Evolutionary conservation across 2,797 vertebrate genomes (phyloP).

Genomic region (Rallus crepitans): DNA sequence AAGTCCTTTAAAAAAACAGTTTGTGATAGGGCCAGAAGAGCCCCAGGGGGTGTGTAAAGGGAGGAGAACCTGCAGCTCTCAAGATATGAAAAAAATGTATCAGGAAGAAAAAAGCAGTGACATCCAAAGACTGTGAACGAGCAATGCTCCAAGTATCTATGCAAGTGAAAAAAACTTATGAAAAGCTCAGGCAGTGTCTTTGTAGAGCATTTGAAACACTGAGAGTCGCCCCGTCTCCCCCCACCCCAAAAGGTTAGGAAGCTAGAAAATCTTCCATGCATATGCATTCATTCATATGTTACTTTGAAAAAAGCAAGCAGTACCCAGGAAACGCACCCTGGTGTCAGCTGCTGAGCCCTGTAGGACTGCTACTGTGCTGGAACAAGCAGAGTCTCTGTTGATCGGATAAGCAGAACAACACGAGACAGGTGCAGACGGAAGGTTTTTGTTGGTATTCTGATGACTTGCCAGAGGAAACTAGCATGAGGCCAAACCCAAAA

Average conservation of each 20-base stretch:
- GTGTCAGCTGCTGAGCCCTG: neutral
- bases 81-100: neutral
- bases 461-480: neutral
- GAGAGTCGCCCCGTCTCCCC: neutral
- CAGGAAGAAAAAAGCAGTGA: neutral
- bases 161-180: neutral
- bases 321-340: neutral
- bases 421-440: accelerated
- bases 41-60: accelerated
- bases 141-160: neutral
- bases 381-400: neutral
- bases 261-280: neutral
- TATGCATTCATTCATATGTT: neutral
- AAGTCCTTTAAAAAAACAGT: neutral
- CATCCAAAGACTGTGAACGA: neutral
- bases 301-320: neutral
- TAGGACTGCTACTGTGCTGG: neutral
- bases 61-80: neutral
- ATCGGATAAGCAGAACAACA: neutral
- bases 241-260: neutral
- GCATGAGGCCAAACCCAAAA: neutral
- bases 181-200: neutral
- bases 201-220: neutral
- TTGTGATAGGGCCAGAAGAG: neutral
- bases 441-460: neutral